Conservation (phyloP, 2,797 vertebrate species). For the Ctenopoma multispine region DNA sequence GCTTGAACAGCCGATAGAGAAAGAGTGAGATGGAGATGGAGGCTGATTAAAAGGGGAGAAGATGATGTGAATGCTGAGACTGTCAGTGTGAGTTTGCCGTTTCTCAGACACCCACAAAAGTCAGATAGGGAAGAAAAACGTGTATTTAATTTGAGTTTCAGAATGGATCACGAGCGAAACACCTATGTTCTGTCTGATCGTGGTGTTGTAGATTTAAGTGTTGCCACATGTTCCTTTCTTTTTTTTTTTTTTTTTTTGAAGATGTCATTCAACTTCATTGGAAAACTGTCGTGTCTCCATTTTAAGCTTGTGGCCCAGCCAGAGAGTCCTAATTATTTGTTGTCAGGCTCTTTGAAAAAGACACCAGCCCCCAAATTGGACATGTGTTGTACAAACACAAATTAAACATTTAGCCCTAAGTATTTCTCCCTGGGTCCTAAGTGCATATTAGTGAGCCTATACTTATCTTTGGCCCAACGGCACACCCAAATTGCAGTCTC, state of each 20-base stretch:
- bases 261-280: slow-evolving; percentile 59
- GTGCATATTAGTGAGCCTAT: slow-evolving; percentile 81
- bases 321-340: slow-evolving; percentile 72
- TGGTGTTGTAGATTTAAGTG: slow-evolving; percentile 34
- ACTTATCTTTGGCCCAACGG: slow-evolving; percentile 78
- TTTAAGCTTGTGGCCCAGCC: slow-evolving; percentile 56
- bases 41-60: background rate
- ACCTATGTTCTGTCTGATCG: slow-evolving; percentile 14
- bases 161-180: background rate
- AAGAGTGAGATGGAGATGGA: background rate
- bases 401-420: slow-evolving; percentile 80
- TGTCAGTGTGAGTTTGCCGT: background rate
- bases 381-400: slow-evolving; percentile 80
- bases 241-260: slow-evolving; percentile 18
- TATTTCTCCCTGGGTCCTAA: slow-evolving; percentile 76
- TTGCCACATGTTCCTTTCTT: slow-evolving; percentile 45
- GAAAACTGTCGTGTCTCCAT: slow-evolving; percentile 32
- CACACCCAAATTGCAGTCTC: slow-evolving; percentile 82
- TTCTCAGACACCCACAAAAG: background rate
- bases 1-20: slow-evolving; percentile 33
- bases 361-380: slow-evolving; percentile 72
- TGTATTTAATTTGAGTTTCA: background rate
- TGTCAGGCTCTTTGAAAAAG: slow-evolving; percentile 68
- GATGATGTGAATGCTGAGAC: slow-evolving; percentile 1
- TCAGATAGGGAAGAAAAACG: background rate